Conservation (phyloP, 2,113 vertebrate genomes). For the Tautogolabrus adspersus region DNA sequence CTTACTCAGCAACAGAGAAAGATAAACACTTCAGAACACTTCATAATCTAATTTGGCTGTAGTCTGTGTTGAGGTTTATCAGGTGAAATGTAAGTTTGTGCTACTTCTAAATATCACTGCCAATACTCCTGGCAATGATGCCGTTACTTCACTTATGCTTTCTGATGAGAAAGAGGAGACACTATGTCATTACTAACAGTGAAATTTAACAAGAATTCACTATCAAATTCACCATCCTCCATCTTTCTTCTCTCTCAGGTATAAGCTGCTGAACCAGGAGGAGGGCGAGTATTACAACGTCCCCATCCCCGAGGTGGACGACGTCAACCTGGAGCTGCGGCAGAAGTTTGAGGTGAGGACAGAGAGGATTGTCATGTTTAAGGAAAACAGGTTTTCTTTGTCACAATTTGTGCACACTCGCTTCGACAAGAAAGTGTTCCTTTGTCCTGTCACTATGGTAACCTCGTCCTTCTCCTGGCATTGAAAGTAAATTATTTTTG, state of each 20-base stretch:
- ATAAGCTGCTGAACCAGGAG: conserved; percentile 95
- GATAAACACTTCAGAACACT: too few species aligned
- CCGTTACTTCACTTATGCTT: too few species aligned
- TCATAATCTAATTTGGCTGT: too few species aligned
- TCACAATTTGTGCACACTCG: neutral
- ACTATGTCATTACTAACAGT: neutral
- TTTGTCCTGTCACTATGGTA: conserved; percentile 59
- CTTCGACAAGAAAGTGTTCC: conserved; percentile 26
- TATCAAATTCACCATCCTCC: neutral
- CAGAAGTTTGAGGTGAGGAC: conserved; percentile 97
- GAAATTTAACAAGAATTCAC: neutral
- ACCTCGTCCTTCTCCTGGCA: conserved; percentile 19
- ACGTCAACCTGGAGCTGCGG: conserved; percentile 90
- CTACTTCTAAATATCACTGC: too few species aligned
- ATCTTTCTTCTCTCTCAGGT: conserved; percentile 81
- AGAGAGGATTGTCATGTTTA: neutral
- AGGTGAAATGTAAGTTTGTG: too few species aligned
- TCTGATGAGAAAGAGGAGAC: too few species aligned
- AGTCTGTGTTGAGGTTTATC: too few species aligned
- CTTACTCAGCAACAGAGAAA: too few species aligned
- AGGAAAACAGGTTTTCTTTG: neutral
- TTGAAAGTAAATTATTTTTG: conserved; percentile 7
- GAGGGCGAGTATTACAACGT: conserved; percentile 98
- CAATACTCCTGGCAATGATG: too few species aligned
- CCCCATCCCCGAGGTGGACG: conserved; percentile 93